Conservation (phyloP, 1,140 invertebrate species). For the Cheumatopsyche charites region DNA sequence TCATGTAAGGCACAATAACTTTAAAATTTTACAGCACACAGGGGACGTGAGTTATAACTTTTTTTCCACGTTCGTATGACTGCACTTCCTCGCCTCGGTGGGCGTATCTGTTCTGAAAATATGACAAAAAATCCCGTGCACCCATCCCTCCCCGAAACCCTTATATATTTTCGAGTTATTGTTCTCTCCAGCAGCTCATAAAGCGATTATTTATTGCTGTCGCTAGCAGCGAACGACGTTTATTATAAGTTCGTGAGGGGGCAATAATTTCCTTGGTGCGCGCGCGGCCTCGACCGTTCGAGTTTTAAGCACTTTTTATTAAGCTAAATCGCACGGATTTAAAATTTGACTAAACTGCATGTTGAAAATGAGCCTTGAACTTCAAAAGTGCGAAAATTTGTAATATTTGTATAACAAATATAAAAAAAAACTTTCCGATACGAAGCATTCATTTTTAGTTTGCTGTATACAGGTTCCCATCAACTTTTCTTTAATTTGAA, state of each 20-base stretch:
- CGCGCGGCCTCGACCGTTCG: background rate
- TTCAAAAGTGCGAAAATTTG: too few species aligned
- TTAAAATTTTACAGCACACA: too few species aligned
- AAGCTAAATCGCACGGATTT: too few species aligned
- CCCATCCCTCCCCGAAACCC: too few species aligned
- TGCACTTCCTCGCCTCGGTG: background rate
- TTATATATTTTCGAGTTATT: slow-evolving; percentile 24
- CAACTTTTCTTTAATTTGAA: too few species aligned
- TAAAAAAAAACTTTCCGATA: too few species aligned
- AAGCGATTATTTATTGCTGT: slow-evolving; percentile 25
- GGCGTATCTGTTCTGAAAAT: slow-evolving; percentile 8
- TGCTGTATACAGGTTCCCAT: too few species aligned
- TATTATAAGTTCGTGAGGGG: slow-evolving; percentile 21
- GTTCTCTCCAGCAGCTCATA: slow-evolving; percentile 25
- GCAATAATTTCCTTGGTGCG: slow-evolving; percentile 4
- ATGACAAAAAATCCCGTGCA: slow-evolving; percentile 6
- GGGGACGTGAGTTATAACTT: background rate
- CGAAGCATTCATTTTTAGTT: too few species aligned
- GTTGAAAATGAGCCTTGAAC: too few species aligned
- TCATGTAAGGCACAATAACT: too few species aligned
- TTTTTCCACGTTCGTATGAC: background rate
- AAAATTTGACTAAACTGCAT: too few species aligned
- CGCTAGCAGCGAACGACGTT: slow-evolving; percentile 20
- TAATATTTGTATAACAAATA: too few species aligned
- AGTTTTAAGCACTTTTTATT: background rate